Evolutionary conservation across 1,140 invertebrate genomes (phyloP).

Genomic region (Drosophila sechellia): DNA sequence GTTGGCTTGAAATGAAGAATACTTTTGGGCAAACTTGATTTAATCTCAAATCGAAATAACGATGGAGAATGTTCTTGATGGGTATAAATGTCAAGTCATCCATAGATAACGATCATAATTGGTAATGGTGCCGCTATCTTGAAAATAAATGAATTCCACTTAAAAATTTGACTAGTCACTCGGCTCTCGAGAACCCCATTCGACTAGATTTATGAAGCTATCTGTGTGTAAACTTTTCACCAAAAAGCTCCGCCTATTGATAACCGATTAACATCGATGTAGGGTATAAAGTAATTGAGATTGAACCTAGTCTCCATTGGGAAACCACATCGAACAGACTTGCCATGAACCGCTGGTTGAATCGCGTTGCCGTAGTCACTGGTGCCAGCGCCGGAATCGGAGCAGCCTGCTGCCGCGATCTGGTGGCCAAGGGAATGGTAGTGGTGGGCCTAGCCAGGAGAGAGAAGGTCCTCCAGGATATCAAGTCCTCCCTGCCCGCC

Average conservation of each 20-base stretch:
- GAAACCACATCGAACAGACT: background rate
- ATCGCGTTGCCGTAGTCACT: conserved; percentile 71
- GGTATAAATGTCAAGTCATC: too few relatives aligned
- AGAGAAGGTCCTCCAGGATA: conserved; percentile 83
- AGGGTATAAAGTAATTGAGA: background rate
- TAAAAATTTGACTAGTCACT: too few relatives aligned
- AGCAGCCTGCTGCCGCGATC: conserved; percentile 75
- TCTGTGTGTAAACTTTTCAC: conserved; percentile 12
- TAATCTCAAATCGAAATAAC: background rate
- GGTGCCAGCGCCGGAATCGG: conserved; percentile 87
- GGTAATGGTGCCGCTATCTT: too few relatives aligned
- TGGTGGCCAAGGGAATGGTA: conserved; percentile 86
- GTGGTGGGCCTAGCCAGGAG: conserved; percentile 90
- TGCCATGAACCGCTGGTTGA: conserved; percentile 67
- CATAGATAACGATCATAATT: too few relatives aligned
- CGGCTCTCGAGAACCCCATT: background rate
- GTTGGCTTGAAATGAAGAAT: background rate
- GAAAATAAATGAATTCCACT: too few relatives aligned
- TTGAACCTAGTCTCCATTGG: background rate
- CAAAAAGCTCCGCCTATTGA: background rate
- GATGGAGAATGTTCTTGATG: background rate
- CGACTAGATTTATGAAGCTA: background rate
- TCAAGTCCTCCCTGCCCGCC: conserved; percentile 39
- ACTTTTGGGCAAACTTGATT: background rate
- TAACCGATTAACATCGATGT: conserved; percentile 1